phyloP scores from a whole-genome alignment of 2,797 vertebrate species.

The Catamblyrhynchus diadema region DNA sequence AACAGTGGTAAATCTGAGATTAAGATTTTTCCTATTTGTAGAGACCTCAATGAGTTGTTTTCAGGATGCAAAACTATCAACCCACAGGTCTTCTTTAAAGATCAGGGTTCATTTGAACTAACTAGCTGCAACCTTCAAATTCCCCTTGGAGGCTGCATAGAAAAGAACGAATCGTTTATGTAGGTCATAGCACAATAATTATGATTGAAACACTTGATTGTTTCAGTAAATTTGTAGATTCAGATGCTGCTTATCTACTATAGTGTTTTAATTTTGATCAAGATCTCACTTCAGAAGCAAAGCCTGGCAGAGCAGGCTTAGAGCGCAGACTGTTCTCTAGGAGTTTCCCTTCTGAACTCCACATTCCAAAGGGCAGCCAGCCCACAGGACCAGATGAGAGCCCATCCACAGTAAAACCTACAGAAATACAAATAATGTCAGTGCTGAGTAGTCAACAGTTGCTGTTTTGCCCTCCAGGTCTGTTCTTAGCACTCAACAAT shows the following conservation, averaged over 20 bases:
- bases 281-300: neutral
- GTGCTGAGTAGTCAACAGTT: neutral
- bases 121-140: neutral
- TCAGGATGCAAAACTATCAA: neutral
- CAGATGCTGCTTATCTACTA: neutral
- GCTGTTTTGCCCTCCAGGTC: neutral
- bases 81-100: neutral
- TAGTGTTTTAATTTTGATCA: rapidly evolving
- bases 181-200: neutral
- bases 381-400: neutral
- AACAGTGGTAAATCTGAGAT: neutral
- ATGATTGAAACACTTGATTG: neutral
- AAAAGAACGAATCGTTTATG: neutral
- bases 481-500: neutral
- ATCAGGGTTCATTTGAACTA: neutral
- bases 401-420: neutral
- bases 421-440: neutral
- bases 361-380: neutral
- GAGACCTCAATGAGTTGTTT: neutral
- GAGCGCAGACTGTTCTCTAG: neutral
- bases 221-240: neutral
- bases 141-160: neutral
- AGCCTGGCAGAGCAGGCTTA: neutral
- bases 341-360: neutral
- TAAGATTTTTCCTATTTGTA: neutral